phyloP scores from a whole-genome alignment of 2,797 vertebrate genomes.

The Diceros bicornis region DNA sequence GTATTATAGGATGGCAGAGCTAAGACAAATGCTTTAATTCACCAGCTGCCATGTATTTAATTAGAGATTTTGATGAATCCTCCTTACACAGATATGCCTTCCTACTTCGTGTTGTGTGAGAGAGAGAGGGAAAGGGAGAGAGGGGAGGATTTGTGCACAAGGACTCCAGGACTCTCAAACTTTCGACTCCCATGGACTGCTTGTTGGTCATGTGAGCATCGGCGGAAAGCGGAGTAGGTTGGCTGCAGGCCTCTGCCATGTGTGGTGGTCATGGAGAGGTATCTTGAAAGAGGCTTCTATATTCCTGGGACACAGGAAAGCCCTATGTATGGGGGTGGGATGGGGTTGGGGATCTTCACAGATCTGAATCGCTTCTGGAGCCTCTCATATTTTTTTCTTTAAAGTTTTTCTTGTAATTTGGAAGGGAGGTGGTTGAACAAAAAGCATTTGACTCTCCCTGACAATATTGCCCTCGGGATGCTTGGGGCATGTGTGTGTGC shows the following conservation, averaged over 20 bases:
- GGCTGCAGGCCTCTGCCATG: slow-evolving; percentile 3
- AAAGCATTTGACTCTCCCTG: background rate
- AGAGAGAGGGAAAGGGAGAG: background rate
- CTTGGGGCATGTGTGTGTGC: background rate
- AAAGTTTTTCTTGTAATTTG: slow-evolving; percentile 10
- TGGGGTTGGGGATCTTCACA: background rate
- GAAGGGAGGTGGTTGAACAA: background rate
- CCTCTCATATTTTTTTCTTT: background rate
- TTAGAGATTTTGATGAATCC: slow-evolving; percentile 90
- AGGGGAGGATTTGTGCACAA: background rate
- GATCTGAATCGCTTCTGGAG: background rate
- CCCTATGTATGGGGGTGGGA: rapidly evolving
- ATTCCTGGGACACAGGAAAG: background rate
- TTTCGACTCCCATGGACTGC: slow-evolving; percentile 25
- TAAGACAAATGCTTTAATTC: slow-evolving; percentile 91
- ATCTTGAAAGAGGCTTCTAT: background rate
- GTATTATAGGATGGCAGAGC: slow-evolving; percentile 88
- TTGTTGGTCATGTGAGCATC: slow-evolving; percentile 25
- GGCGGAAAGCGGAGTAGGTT: background rate
- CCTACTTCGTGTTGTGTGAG: slow-evolving; percentile 49
- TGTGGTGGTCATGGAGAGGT: background rate
- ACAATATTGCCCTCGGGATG: background rate
- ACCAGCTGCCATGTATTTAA: slow-evolving; percentile 91
- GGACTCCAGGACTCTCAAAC: slow-evolving; percentile 68
- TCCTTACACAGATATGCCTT: slow-evolving; percentile 84